A percentile compares a stretch with the other conserved stretches of the same genome.
Conservation (phyloP, 1,140 invertebrate species). For the Meloidogyne exigua region DNA sequence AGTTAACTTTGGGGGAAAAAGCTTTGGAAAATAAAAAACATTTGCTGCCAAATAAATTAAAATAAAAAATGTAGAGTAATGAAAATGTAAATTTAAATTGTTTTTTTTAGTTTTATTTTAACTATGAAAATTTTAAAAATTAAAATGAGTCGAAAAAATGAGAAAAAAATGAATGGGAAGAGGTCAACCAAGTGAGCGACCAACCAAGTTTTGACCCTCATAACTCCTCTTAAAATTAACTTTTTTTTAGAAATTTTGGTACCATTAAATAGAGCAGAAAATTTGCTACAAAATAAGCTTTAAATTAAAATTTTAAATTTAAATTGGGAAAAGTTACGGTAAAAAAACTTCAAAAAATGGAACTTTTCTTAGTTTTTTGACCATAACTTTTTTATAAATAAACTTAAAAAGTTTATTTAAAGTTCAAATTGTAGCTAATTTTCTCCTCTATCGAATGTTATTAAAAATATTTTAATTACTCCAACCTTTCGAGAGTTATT, state of each 20-base stretch:
- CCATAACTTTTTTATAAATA: not conserved
- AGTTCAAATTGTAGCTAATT: not conserved
- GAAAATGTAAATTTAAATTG: conserved; percentile 3
- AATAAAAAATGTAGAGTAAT: not conserved
- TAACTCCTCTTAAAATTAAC: not conserved
- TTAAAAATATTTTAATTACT: not conserved
- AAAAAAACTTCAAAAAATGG: not conserved
- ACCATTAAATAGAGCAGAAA: not conserved
- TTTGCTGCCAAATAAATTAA: not conserved
- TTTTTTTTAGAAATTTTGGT: not conserved
- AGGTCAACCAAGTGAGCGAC: not conserved
- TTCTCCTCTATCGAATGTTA: not conserved
- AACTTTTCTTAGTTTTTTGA: not conserved
- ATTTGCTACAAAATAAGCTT: not conserved
- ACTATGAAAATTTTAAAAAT: too few species aligned
- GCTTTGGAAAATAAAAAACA: not conserved
- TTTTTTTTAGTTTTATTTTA: not conserved
- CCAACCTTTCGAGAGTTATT: too few species aligned
- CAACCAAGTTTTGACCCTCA: not conserved
- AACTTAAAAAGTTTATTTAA: not conserved
- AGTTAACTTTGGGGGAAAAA: not conserved
- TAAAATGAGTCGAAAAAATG: not conserved
- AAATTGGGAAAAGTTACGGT: not conserved
- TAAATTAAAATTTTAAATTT: not conserved
- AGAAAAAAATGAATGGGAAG: not conserved